Percentiles rank a stretch among this genome's conserved stretches.
phyloP scores from a whole-genome alignment of 1,140 invertebrate genomes.

The Drosophila ercepeae region DNA sequence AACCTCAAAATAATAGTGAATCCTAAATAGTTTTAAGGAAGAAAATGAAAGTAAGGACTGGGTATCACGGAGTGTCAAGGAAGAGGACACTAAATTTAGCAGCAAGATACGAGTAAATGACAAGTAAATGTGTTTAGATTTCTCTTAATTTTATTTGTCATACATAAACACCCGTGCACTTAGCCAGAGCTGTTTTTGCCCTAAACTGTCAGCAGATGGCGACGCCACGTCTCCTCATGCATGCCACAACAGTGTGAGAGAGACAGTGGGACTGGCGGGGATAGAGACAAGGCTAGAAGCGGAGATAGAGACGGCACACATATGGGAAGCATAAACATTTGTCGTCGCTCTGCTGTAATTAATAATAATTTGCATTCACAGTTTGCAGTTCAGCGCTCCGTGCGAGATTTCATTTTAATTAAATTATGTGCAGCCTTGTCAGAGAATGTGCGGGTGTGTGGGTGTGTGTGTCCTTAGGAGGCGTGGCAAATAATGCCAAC shows the following conservation, averaged over 20 bases:
- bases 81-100: too few species aligned
- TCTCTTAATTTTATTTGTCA: constrained; percentile 30
- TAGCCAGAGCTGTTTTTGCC: constrained; percentile 36
- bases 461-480: constrained; percentile 10
- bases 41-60: too few species aligned
- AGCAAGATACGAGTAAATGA: constrained; percentile 7
- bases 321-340: constrained; percentile 45
- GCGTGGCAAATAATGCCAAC: constrained; percentile 37
- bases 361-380: constrained; percentile 55
- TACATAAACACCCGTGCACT: constrained; percentile 33
- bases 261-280: background rate
- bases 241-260: background rate
- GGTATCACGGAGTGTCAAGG: too few species aligned
- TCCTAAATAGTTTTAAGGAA: too few species aligned
- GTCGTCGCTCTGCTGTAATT: constrained; percentile 47
- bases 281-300: background rate
- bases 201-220: constrained; percentile 36
- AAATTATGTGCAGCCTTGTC: constrained; percentile 44
- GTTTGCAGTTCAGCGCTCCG: constrained; percentile 46
- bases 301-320: constrained; percentile 10
- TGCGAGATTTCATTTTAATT: constrained; percentile 49
- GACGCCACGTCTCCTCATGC: constrained; percentile 8
- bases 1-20: too few species aligned
- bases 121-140: constrained; percentile 43
- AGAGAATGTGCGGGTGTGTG: constrained; percentile 1